Evolutionary conservation across 2,888 invertebrate species (phyloP), one percentile per base, ranked within the genome.

Genomic region (Heliconius ethilla): DNA sequence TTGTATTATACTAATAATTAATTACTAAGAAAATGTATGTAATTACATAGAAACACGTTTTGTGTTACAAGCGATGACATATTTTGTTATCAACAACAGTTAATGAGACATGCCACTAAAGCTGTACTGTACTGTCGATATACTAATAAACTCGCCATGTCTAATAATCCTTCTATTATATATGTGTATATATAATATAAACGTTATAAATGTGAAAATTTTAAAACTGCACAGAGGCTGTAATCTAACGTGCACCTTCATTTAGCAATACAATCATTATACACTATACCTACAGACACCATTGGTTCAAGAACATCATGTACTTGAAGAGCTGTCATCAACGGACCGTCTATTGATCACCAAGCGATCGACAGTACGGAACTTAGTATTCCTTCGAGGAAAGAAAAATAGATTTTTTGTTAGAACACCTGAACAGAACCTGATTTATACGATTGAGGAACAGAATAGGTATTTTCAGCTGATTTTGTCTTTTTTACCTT

Each of bases 361-460:
- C 51, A 91, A 92, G 82, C 86, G 88, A 0, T 88, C 93, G 2
- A 85, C 85, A 0, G 87, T 93, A 55, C 90, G 85, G 82, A 88
- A 85, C 65, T 89, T 89, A 18, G 76, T 92, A 45, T 88, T 86
- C 76, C 86, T 93, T 18, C 82, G 86, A 22, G 93, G 92, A 22
- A 92, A 90, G 85, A 92, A 86, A 84, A 92, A 91, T 83, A 86
- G 85, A 70, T 94, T 92, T 85, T 83, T 84, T 75, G 87, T 93
- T 40, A 87, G 87, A 63, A 88, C 89, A 0, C 84, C 89, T 0
- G 90, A 90, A 13, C 86, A 89, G 70, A 87, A 78, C 51, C 82
- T 91, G 1, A 45, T 92, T 0, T 94, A 92, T 78, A 90, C 90
- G 0, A 85, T 93, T 9, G 88, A 90, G 45, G 93, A 94, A 80